These are phyloP conservation scores for Nezara viridula DNA, from an alignment of 2,888 invertebrate genomes.

Conservation along the genomic window DNA sequence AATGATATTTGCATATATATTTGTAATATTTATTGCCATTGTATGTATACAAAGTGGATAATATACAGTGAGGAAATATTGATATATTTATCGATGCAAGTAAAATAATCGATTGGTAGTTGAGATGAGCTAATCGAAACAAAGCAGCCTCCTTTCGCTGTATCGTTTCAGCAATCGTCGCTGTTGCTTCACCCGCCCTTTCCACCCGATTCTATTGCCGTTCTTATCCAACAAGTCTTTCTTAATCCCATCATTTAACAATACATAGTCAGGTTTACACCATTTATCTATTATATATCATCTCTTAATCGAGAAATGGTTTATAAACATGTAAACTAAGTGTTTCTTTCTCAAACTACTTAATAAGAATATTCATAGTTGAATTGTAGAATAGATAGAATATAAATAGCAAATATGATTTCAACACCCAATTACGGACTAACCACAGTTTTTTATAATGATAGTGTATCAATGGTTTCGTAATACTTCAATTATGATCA, in stretches of 20 bases:
- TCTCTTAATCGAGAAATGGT: too few species aligned
- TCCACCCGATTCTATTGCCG: not conserved
- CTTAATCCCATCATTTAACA: not conserved
- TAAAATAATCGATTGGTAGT: not conserved
- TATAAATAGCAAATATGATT: too few species aligned
- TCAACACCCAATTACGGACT: too few species aligned
- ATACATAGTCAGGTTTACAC: not conserved
- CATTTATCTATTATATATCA: too few species aligned
- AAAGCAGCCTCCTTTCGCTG: constrained; percentile 14
- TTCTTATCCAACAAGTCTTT: not conserved
- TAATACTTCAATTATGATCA: too few species aligned
- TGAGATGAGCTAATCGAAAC: constrained; percentile 5
- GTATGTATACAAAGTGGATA: not conserved
- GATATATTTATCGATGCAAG: not conserved
- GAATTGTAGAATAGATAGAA: too few species aligned
- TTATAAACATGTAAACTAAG: too few species aligned
- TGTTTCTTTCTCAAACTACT: too few species aligned
- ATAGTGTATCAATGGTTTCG: too few species aligned
- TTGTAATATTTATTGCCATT: not conserved
- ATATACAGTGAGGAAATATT: not conserved
- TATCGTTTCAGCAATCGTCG: not conserved
- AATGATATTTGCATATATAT: too few species aligned
- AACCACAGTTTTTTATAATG: too few species aligned
- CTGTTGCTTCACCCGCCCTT: not conserved
- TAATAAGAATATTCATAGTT: too few species aligned